Percentiles rank a stretch among this genome's conserved stretches.
These are phyloP conservation scores for Apeltes quadracus DNA, from an alignment of 2,113 vertebrate genomes.

Conservation along the genomic window DNA sequence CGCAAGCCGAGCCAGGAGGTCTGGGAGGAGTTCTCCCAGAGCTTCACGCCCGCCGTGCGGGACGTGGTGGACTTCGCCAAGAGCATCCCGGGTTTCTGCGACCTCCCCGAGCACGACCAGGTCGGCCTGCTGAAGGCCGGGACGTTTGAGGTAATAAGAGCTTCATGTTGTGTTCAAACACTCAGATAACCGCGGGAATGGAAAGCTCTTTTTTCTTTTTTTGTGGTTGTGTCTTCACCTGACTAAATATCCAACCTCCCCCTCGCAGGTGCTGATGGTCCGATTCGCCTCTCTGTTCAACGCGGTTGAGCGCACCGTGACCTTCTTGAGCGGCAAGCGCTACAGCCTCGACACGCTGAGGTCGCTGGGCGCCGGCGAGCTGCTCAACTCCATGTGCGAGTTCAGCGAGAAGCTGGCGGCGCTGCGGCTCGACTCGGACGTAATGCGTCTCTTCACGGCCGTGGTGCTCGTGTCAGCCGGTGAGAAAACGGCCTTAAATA, in stretches of 20 bases:
- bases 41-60: slow-evolving; percentile 95
- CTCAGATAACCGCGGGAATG: slow-evolving; percentile 32
- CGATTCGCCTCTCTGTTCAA: slow-evolving; percentile 95
- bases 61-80: slow-evolving; percentile 98
- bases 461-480: slow-evolving; percentile 98
- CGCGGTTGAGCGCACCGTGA: slow-evolving; percentile 90
- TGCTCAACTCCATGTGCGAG: slow-evolving; percentile 97
- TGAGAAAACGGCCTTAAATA: slow-evolving; percentile 82
- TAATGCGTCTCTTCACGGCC: slow-evolving; percentile 96
- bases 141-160: slow-evolving; percentile 90
- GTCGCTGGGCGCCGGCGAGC: slow-evolving; percentile 92
- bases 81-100: slow-evolving; percentile 92
- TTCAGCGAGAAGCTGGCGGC: slow-evolving; percentile 95
- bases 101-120: slow-evolving; percentile 95
- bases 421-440: slow-evolving; percentile 90
- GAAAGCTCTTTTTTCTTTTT: neutral
- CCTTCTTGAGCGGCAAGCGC: slow-evolving; percentile 93
- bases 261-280: slow-evolving; percentile 93
- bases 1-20: slow-evolving; percentile 92
- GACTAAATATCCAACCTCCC: neutral
- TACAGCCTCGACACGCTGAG: slow-evolving; percentile 90
- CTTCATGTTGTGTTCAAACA: neutral
- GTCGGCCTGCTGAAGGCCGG: slow-evolving; percentile 96
- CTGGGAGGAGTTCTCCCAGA: slow-evolving; percentile 98
- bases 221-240: too few species aligned